These are phyloP conservation scores for Drosophila flavopinicola DNA, from an alignment of 2,888 invertebrate genomes.

Conservation along the genomic window DNA sequence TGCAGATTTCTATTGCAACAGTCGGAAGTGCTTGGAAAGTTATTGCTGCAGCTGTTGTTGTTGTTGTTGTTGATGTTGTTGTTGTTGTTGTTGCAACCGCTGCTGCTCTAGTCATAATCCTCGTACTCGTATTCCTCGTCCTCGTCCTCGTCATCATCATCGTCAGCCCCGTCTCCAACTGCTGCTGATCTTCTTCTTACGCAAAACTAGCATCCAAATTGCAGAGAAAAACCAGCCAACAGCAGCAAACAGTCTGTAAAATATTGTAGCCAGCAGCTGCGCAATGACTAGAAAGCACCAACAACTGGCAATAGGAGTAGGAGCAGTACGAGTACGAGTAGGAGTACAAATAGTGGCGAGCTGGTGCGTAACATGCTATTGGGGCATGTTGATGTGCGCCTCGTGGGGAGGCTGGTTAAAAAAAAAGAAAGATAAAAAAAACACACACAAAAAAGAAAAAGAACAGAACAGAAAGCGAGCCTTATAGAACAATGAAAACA, in stretches of 20 bases:
- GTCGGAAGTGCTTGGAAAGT: slow-evolving; percentile 73
- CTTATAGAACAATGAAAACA: slow-evolving; percentile 77
- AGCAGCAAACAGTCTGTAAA: slow-evolving; percentile 69
- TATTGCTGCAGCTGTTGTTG: slow-evolving; percentile 54
- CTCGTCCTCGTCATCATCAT: slow-evolving; percentile 47
- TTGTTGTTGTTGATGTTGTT: slow-evolving; percentile 37
- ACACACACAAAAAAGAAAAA: slow-evolving; percentile 1
- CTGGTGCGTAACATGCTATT: slow-evolving; percentile 57
- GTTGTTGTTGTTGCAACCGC: slow-evolving; percentile 27
- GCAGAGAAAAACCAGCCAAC: slow-evolving; percentile 56
- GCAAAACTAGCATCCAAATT: slow-evolving; percentile 68
- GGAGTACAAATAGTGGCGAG: neutral
- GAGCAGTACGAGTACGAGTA: neutral
- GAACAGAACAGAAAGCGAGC: slow-evolving; percentile 30
- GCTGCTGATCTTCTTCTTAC: slow-evolving; percentile 52
- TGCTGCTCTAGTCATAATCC: slow-evolving; percentile 25
- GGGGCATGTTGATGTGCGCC: slow-evolving; percentile 41
- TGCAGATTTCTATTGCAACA: slow-evolving; percentile 76
- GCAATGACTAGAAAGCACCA: slow-evolving; percentile 22
- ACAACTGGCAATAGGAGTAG: neutral
- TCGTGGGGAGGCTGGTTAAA: slow-evolving; percentile 9
- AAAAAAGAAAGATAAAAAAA: neutral
- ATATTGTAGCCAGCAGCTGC: slow-evolving; percentile 77
- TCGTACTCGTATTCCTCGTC: neutral
- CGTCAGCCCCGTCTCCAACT: slow-evolving; percentile 41